Evolutionary conservation across 2,113 vertebrate species (phyloP).

Genomic region (Corythornis cristatus): DNA sequence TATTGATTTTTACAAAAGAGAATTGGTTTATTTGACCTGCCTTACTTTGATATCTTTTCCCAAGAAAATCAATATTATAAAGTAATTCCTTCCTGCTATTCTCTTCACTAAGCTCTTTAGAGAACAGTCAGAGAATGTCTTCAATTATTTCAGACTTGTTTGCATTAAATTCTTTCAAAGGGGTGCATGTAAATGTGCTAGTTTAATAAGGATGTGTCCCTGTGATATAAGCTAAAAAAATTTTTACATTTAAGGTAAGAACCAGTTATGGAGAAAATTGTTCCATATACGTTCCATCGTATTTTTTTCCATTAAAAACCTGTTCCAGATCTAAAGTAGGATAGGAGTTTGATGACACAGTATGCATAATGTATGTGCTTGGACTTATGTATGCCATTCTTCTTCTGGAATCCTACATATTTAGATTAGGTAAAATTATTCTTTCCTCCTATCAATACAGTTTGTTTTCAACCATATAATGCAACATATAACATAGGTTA

Average conservation of each 20-base stretch:
- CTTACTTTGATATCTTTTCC: slow-evolving; percentile 76
- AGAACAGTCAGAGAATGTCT: slow-evolving; percentile 85
- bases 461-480: slow-evolving; percentile 53
- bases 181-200: slow-evolving; percentile 76
- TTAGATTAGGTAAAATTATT: slow-evolving; percentile 89
- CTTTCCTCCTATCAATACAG: slow-evolving; percentile 69
- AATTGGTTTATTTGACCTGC: slow-evolving; percentile 90
- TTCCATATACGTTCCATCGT: slow-evolving; percentile 88
- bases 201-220: slow-evolving; percentile 82
- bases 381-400: slow-evolving; percentile 75
- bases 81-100: slow-evolving; percentile 89
- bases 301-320: slow-evolving; percentile 86
- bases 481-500: neutral
- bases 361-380: slow-evolving; percentile 94
- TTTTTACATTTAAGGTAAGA: slow-evolving; percentile 92
- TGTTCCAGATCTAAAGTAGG: slow-evolving; percentile 74
- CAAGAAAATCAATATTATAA: slow-evolving; percentile 93
- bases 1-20: slow-evolving; percentile 77
- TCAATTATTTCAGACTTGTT: slow-evolving; percentile 94
- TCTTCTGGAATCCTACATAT: slow-evolving; percentile 84
- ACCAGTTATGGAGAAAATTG: slow-evolving; percentile 92
- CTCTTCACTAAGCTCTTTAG: slow-evolving; percentile 83
- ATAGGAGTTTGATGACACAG: slow-evolving; percentile 82
- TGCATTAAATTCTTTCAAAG: slow-evolving; percentile 87
- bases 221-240: slow-evolving; percentile 89